phyloP scores from a whole-genome alignment of 2,888 invertebrate genomes.

The Adineta ricciae region DNA sequence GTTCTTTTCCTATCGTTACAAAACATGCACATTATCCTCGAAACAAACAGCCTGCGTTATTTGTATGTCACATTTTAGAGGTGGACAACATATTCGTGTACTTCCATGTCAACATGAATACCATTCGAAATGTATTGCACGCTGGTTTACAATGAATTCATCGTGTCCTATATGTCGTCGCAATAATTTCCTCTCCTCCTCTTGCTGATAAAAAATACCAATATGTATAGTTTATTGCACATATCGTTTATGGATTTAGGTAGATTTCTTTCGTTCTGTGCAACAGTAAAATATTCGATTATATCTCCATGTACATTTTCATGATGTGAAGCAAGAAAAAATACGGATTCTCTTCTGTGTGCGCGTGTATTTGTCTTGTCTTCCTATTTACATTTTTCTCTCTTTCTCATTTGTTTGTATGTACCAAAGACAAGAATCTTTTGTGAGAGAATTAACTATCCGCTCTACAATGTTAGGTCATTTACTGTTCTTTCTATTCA shows the following conservation, averaged over 20 bases:
- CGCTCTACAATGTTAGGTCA: not conserved
- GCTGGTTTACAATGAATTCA: constrained; percentile 4
- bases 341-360: not conserved
- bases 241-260: not conserved
- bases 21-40: constrained; percentile 1
- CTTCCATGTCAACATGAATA: constrained; percentile 19
- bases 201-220: not conserved
- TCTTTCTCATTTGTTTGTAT: not conserved
- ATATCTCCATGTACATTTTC: not conserved
- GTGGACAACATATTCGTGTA: constrained; percentile 10
- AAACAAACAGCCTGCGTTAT: constrained; percentile 17
- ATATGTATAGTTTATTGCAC: not conserved
- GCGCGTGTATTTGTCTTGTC: not conserved
- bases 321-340: not conserved
- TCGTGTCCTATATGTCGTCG: not conserved
- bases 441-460: constrained; percentile 10
- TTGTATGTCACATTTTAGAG: constrained; percentile 12
- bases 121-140: constrained; percentile 18
- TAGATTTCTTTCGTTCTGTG: not conserved
- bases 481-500: not conserved
- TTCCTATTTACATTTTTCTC: not conserved
- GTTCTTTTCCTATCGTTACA: constrained; percentile 4
- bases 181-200: not conserved
- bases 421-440: not conserved
- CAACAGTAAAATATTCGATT: constrained; percentile 4